phyloP scores from a whole-genome alignment of 1,140 invertebrate genomes.

The Papilio xuthus region DNA sequence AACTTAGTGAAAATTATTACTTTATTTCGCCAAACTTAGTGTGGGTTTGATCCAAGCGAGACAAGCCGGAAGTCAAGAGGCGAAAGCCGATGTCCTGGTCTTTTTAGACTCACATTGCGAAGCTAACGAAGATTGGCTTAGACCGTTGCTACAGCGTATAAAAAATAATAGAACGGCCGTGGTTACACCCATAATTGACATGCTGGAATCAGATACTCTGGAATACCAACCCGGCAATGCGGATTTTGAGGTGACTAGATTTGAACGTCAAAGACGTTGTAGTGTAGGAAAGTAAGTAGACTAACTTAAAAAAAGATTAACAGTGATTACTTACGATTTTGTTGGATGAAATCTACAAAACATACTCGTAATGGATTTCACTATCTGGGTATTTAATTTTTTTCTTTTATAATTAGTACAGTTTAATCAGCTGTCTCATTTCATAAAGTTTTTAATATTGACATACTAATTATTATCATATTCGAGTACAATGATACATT shows the following conservation, averaged over 20 bases:
- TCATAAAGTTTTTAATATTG: conserved; percentile 1
- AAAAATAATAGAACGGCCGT: conserved; percentile 89
- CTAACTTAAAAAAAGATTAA: neutral
- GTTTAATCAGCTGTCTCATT: conserved; percentile 2
- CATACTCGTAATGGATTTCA: neutral
- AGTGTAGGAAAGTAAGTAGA: conserved; percentile 12
- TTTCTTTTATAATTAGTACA: neutral
- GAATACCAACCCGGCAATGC: conserved; percentile 84
- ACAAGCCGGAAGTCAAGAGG: conserved; percentile 88
- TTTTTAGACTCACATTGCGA: conserved; percentile 98
- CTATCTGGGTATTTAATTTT: neutral
- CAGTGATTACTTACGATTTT: neutral
- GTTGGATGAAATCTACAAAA: neutral
- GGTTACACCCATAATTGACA: conserved; percentile 87
- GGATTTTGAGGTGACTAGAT: conserved; percentile 86
- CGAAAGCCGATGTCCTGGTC: conserved; percentile 91
- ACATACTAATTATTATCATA: conserved; percentile 1
- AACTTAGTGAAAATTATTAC: conserved; percentile 1
- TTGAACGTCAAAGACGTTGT: neutral
- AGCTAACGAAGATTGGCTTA: conserved; percentile 89
- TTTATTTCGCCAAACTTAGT: conserved; percentile 67
- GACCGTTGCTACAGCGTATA: conserved; percentile 92
- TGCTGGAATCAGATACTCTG: conserved; percentile 91
- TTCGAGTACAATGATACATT: neutral
- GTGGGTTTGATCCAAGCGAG: conserved; percentile 93